Evolutionary conservation across 1,140 invertebrate genomes (phyloP), one percentile per base, ranked within the genome.

Genomic region (Ostrea edulis): DNA sequence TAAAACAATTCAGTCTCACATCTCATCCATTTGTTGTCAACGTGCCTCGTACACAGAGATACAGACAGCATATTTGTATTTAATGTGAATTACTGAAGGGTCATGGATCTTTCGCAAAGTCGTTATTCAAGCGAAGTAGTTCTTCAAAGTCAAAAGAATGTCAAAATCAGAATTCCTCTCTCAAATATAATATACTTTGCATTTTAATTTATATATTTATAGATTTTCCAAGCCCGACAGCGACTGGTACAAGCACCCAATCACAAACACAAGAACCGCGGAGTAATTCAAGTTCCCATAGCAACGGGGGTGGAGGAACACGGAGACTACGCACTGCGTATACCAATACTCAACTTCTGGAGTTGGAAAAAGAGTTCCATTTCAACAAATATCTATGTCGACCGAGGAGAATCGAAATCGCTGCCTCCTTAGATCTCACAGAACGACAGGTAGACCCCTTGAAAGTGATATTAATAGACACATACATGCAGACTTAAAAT

Each of bases 261-360:
- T 35, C 86, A 81, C 54, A 88, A 58, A 44, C 35, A 52, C 54
- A 86, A 35, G 71, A 62, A 87, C 81, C 44, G 83, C 52, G 81
- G 77, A 68, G 44, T 81, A 89, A 82, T 83, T 83, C 82, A 25
- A 86, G 51, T 29, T 87, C 87, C 71, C 85, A 87, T 65, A 90
- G 82, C 65, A 62, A 89, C 62, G 89, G 89, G 77, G 91, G 90
- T 58, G 91, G 90, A n/a, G 90, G 90, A 35, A 91, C 93, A 12
- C 96, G 95, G 89, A 93, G 96, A 68, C 95, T 96, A 35, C 96
- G 98, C 52, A 99, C 98, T 0, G 99, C 99, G 94, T 99, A 99
- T 96, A 99, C 98, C 84, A 99, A 99, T 94, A 99, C 99, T 93
- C 99, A 99, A 94, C 96, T 99, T 54, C 99, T 99, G 3, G 99